Conservation (phyloP, 2,888 invertebrate genomes). For the Mactromeris polynyma region DNA sequence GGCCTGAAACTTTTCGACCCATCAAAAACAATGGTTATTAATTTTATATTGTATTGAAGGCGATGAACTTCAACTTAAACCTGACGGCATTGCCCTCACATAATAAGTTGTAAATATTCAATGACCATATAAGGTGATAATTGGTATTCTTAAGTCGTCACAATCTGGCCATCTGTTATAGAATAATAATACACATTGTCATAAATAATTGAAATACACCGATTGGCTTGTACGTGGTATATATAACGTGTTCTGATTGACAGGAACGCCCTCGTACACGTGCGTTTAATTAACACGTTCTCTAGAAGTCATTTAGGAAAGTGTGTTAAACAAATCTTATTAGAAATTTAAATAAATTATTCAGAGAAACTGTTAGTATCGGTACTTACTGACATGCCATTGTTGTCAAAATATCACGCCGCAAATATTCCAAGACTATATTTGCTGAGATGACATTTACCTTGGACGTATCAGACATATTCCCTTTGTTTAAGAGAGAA, state of each 20-base stretch:
- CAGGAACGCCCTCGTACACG: neutral
- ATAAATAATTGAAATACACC: too few relatives aligned
- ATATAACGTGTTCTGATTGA: neutral
- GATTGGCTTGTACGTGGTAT: neutral
- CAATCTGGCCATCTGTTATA: too few relatives aligned
- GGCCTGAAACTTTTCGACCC: too few relatives aligned
- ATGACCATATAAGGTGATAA: too few relatives aligned
- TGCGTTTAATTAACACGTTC: constrained; percentile 5
- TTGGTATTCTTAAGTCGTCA: too few relatives aligned
- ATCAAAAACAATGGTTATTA: too few relatives aligned
- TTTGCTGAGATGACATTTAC: neutral
- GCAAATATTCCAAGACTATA: neutral
- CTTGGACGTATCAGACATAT: neutral
- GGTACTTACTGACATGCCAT: neutral
- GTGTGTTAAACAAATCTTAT: neutral
- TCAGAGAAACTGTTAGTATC: neutral
- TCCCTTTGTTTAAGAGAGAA: neutral
- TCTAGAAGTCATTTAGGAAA: too few relatives aligned
- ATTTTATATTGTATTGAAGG: too few relatives aligned
- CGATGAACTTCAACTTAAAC: too few relatives aligned
- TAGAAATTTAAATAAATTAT: neutral
- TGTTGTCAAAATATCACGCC: neutral
- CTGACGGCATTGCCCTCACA: too few relatives aligned
- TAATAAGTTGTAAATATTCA: too few relatives aligned
- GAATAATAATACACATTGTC: too few relatives aligned